phyloP scores from a whole-genome alignment of 2,888 invertebrate species.

The Pristionchus arcanus region DNA sequence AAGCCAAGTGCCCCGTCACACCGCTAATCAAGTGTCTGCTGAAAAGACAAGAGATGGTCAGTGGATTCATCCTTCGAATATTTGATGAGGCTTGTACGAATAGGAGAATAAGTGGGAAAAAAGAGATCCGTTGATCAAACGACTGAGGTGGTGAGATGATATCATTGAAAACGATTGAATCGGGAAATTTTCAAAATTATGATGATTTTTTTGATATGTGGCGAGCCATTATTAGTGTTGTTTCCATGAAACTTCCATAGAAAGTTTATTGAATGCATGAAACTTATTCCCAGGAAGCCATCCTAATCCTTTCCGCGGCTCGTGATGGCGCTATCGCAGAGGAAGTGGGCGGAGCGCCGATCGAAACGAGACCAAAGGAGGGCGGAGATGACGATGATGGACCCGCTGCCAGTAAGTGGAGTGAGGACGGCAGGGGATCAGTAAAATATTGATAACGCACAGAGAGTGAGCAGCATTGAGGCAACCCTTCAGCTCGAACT shows the following conservation, averaged over 20 bases:
- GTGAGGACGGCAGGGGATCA: neutral
- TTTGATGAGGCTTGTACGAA: too few species aligned
- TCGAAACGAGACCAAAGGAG: neutral
- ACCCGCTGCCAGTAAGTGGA: neutral
- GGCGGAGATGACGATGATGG: neutral
- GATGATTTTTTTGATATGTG: too few species aligned
- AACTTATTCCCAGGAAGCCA: conserved; percentile 25
- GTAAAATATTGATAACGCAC: too few species aligned
- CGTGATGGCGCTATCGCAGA: neutral
- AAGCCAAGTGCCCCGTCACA: conserved; percentile 12
- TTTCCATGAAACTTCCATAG: too few species aligned
- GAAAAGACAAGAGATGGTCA: conserved; percentile 14
- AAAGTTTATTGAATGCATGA: neutral
- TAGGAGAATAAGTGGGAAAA: too few species aligned
- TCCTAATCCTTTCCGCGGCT: conserved; percentile 15
- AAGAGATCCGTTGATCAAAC: too few species aligned
- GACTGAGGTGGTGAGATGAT: too few species aligned
- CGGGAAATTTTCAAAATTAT: too few species aligned
- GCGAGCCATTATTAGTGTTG: too few species aligned
- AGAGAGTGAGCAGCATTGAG: too few species aligned
- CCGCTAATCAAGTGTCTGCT: conserved; percentile 4
- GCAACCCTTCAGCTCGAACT: too few species aligned
- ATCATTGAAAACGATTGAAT: too few species aligned
- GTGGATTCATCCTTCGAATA: neutral
- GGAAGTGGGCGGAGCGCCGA: conserved; percentile 27